Percentiles rank a stretch among this genome's conserved stretches.
These are phyloP conservation scores for Darwinula stevensoni DNA, from an alignment of 2,888 invertebrate species.

Conservation along the genomic window DNA sequence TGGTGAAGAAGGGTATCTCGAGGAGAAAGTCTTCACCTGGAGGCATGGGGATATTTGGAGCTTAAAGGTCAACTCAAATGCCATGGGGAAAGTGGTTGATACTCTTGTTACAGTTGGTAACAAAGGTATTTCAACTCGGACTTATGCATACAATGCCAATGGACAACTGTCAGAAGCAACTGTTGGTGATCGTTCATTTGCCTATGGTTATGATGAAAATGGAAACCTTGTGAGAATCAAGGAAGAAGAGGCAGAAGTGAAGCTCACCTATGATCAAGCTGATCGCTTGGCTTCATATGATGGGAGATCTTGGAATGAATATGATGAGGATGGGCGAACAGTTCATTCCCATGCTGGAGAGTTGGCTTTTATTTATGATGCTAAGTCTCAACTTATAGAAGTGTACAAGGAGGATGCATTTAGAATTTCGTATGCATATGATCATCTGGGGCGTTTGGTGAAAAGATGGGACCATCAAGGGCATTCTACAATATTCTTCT, in stretches of 20 bases:
- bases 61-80: neutral
- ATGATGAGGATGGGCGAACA: too few species aligned
- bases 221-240: constrained; percentile 56
- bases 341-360: constrained; percentile 41
- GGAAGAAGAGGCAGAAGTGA: constrained; percentile 23
- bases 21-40: too few species aligned
- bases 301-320: neutral
- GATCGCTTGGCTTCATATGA: constrained; percentile 21
- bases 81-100: neutral
- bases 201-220: constrained; percentile 65
- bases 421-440: constrained; percentile 80
- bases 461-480: constrained; percentile 71
- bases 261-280: constrained; percentile 25
- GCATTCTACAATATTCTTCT: constrained; percentile 78
- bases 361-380: constrained; percentile 73
- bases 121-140: neutral
- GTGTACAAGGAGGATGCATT: constrained; percentile 67
- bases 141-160: neutral
- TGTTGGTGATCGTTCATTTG: neutral
- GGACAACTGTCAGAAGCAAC: neutral
- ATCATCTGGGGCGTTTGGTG: constrained; percentile 54
- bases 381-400: constrained; percentile 62
- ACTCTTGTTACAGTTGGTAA: neutral
- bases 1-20: too few species aligned
- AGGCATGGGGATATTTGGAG: too few species aligned